phyloP scores from a whole-genome alignment of 2,113 vertebrate genomes.

The Polypterus bichir region DNA sequence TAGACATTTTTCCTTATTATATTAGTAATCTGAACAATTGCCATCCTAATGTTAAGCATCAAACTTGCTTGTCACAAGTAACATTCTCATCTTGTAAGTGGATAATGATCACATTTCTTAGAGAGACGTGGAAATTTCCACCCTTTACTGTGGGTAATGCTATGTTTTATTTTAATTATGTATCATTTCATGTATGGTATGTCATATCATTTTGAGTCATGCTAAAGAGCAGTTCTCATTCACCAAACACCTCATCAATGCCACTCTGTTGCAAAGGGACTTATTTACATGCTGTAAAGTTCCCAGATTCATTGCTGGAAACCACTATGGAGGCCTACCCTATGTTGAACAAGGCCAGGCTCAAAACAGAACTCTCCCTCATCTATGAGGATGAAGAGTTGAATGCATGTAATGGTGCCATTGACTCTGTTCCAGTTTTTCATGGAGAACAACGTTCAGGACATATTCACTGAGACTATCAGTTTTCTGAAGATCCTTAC shows the following conservation, averaged over 20 bases:
- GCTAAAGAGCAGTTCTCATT: conserved; percentile 12
- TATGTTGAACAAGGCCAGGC: conserved; percentile 16
- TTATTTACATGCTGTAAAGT: conserved; percentile 3
- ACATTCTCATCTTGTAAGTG: too few relatives aligned
- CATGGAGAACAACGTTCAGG: conserved; percentile 15
- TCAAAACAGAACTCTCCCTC: conserved; percentile 20
- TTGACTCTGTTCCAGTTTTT: conserved; percentile 14
- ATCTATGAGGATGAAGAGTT: conserved; percentile 14
- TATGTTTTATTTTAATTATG: too few relatives aligned
- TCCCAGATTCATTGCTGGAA: conserved; percentile 9
- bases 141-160: too few relatives aligned
- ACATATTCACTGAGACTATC: conserved; percentile 12
- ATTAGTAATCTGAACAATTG: too few relatives aligned
- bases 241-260: conserved; percentile 13
- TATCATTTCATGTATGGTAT: not conserved
- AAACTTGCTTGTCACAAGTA: too few relatives aligned
- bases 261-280: conserved; percentile 11
- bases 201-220: conserved; percentile 13
- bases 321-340: conserved; percentile 16
- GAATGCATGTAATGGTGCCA: conserved; percentile 17
- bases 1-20: too few relatives aligned
- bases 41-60: too few relatives aligned
- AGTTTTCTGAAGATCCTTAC: conserved; percentile 15
- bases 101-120: too few relatives aligned
- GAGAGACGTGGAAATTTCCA: too few relatives aligned